These are phyloP conservation scores for Ifrita kowaldi DNA, from an alignment of 2,113 vertebrate genomes.

Conservation along the genomic window DNA sequence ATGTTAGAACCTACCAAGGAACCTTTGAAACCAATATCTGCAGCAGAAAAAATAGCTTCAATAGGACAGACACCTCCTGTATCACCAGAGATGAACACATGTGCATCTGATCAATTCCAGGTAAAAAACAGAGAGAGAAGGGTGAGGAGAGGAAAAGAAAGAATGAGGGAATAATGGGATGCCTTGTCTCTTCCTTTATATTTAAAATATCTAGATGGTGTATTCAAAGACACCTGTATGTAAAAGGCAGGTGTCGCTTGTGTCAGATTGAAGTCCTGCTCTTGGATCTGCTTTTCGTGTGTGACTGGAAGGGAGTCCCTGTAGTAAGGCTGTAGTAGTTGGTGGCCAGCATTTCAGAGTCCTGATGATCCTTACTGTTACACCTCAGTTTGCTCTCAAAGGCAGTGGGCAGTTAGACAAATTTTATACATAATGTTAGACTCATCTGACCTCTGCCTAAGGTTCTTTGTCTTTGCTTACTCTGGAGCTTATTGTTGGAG, in stretches of 20 bases:
- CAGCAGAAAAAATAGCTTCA: constrained; percentile 87
- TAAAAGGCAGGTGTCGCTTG: neutral
- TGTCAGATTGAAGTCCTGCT: neutral
- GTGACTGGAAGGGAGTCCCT: neutral
- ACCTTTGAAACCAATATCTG: constrained; percentile 81
- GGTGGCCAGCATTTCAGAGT: neutral
- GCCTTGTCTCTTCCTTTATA: neutral
- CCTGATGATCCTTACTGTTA: neutral
- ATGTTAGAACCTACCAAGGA: constrained; percentile 95
- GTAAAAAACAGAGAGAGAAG: constrained; percentile 60
- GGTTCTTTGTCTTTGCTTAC: neutral
- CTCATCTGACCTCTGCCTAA: neutral
- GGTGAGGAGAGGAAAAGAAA: neutral
- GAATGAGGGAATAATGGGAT: neutral
- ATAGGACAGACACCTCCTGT: constrained; percentile 80
- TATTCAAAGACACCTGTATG: neutral
- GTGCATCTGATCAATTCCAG: constrained; percentile 84
- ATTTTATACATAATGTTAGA: neutral
- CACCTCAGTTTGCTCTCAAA: neutral
- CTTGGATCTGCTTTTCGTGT: constrained; percentile 27
- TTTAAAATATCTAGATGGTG: neutral
- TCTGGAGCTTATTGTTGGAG: neutral
- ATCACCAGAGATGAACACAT: constrained; percentile 75
- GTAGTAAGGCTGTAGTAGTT: neutral
- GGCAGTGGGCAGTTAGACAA: neutral